Evolutionary conservation across 2,113 vertebrate species (phyloP).

Genomic region (Eidolon helvum): DNA sequence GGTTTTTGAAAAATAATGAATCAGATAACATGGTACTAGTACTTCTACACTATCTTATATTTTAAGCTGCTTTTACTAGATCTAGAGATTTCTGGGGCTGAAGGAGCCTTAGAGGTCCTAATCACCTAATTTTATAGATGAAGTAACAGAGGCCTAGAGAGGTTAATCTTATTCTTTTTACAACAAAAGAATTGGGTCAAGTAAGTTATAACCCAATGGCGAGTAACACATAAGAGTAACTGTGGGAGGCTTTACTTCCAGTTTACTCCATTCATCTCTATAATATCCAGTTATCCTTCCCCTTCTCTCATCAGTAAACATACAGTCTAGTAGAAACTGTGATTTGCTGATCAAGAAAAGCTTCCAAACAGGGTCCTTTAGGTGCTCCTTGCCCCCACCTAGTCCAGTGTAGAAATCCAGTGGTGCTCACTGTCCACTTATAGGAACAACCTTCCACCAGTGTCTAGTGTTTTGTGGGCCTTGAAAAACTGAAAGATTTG

Average conservation of each 20-base stretch:
- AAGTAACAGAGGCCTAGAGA: slow-evolving; percentile 9
- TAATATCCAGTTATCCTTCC: neutral
- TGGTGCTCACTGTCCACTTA: neutral
- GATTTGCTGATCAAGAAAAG: neutral
- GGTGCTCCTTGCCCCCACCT: fast-evolving
- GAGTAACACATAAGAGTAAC: neutral
- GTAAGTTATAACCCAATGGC: neutral
- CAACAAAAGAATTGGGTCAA: neutral
- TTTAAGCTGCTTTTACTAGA: slow-evolving; percentile 50
- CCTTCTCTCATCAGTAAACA: neutral
- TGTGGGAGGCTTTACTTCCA: too few relatives aligned
- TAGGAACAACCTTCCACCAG: neutral
- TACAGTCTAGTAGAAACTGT: neutral
- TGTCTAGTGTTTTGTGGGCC: neutral
- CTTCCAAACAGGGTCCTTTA: neutral
- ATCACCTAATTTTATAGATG: slow-evolving; percentile 51
- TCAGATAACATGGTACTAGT: neutral
- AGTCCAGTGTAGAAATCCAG: neutral
- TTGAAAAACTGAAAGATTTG: neutral
- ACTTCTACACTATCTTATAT: neutral
- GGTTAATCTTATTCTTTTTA: slow-evolving; percentile 40
- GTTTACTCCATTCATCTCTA: neutral
- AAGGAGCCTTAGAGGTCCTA: slow-evolving; percentile 17
- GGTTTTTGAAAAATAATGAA: slow-evolving; percentile 44
- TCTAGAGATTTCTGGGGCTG: slow-evolving; percentile 29